Base-by-base conservation (phyloP, 2,113 vertebrate species). In the Phasianus colchicus region DNA sequence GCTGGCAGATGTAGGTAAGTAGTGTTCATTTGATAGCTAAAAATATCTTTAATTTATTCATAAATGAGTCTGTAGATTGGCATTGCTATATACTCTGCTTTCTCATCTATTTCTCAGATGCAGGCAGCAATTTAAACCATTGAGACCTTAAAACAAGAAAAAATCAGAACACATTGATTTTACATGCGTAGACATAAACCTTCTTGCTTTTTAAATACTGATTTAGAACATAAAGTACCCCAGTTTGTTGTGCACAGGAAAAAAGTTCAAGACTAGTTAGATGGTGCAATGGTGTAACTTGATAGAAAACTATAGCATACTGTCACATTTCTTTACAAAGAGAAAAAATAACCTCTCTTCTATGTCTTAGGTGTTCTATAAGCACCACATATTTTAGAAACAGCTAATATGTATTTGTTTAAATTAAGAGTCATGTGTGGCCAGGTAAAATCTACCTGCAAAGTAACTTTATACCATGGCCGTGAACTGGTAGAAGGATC, bases 131-230 rank as follows among this genome's bases (percentile, higher is more conserved):
- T 92, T 97, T 95, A 94, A 96, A 81, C 80, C 76, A 65, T 17
- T 92, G 86, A 93, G 81, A 55, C 17, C 81, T 95, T 96, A 96
- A 97, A 8, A 66, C 74, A 95, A 96, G 78, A 92, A 77, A 96
- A 96, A 97, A 96, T 95, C 58, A 96, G 94, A 96, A 97, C 16
- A 32, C 93, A 93, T 63, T 89, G 82, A 94, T 94, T 92, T 87
- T 89, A 34, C 77, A 72, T 40, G 25, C 55, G 54, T 75, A 45
- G 30, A 76, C 71, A 96, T 60, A 96, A 93, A 40, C 7, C 21
- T 87, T 75, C 71, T 40, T 75, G 55, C 18, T 57, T 95, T 42
- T 79, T 95, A 65, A 12, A 80, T 82, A 55, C 9, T 70, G 11
- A 8, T 96, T 84, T 75, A 92, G 18, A 65, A 77, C 85, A 78